Conservation (phyloP, 1,140 invertebrate species). For the Steinernema khuongi region DNA sequence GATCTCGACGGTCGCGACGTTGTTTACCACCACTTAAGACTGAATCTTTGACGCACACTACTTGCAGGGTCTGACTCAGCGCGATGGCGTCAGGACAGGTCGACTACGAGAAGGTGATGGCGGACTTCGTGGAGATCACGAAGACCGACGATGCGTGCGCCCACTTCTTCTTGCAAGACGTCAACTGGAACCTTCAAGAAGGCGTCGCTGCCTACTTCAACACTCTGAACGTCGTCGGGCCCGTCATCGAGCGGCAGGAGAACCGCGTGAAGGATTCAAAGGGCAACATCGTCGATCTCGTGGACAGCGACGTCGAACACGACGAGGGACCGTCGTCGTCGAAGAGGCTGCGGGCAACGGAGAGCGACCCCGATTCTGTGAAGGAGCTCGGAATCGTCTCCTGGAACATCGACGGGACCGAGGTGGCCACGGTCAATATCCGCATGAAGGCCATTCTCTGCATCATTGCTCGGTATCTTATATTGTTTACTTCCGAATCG, state of each 20-base stretch:
- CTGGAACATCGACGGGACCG: conserved; percentile 5
- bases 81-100: background rate
- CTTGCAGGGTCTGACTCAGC: background rate
- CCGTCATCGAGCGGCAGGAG: background rate
- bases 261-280: background rate
- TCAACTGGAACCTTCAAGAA: background rate
- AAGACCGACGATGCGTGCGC: conserved; percentile 7
- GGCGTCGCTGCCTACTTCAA: background rate
- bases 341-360: background rate
- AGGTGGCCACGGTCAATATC: background rate
- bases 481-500: background rate
- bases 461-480: background rate
- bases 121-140: conserved; percentile 9
- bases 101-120: background rate
- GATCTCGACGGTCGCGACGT: background rate
- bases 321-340: background rate
- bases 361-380: background rate
- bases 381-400: background rate
- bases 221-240: background rate
- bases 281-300: background rate
- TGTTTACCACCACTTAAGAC: background rate
- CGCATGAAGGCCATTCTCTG: background rate
- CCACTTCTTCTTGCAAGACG: conserved; percentile 16
- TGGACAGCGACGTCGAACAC: background rate
- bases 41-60: too few relatives aligned